phyloP scores from a whole-genome alignment of 2,888 invertebrate species.

The Aplocera efformata region DNA sequence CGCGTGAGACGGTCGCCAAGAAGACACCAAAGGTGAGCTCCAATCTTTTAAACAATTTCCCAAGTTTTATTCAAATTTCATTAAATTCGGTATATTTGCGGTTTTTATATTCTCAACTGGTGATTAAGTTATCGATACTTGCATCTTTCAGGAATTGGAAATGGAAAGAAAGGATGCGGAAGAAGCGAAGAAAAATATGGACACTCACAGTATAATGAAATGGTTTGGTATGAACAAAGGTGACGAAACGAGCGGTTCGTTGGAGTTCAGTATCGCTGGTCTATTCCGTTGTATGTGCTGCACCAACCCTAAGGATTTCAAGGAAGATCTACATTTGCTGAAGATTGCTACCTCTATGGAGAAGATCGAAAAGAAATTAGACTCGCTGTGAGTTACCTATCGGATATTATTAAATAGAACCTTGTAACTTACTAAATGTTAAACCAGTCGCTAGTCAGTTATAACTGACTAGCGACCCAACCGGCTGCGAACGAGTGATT shows the following conservation, averaged over 20 bases:
- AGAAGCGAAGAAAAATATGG: slow-evolving; percentile 89
- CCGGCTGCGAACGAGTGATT: too few species aligned
- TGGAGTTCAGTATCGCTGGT: slow-evolving; percentile 91
- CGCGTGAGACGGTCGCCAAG: slow-evolving; percentile 86
- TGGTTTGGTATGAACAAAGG: slow-evolving; percentile 83
- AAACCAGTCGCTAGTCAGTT: too few species aligned
- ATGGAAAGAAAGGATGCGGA: slow-evolving; percentile 90
- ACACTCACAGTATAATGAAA: slow-evolving; percentile 88
- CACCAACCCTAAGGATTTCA: slow-evolving; percentile 91
- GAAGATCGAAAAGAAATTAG: slow-evolving; percentile 86
- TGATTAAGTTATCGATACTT: too few species aligned
- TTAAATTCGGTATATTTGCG: too few species aligned
- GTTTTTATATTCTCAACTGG: too few species aligned
- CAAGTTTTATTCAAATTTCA: too few species aligned
- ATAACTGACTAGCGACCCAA: too few species aligned
- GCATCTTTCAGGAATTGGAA: slow-evolving; percentile 84
- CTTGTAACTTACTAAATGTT: too few species aligned
- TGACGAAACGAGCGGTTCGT: slow-evolving; percentile 89
- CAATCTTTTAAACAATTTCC: too few species aligned
- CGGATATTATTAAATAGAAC: too few species aligned
- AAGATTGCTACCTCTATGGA: slow-evolving; percentile 90
- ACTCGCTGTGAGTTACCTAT: slow-evolving; percentile 65
- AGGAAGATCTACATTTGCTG: slow-evolving; percentile 90
- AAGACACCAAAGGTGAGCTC: slow-evolving; percentile 59
- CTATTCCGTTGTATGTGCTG: slow-evolving; percentile 93